Evolutionary conservation across 2,113 vertebrate species (phyloP), one percentile per base, ranked within the genome.

Genomic region (Tenebrosternarchus preto): DNA sequence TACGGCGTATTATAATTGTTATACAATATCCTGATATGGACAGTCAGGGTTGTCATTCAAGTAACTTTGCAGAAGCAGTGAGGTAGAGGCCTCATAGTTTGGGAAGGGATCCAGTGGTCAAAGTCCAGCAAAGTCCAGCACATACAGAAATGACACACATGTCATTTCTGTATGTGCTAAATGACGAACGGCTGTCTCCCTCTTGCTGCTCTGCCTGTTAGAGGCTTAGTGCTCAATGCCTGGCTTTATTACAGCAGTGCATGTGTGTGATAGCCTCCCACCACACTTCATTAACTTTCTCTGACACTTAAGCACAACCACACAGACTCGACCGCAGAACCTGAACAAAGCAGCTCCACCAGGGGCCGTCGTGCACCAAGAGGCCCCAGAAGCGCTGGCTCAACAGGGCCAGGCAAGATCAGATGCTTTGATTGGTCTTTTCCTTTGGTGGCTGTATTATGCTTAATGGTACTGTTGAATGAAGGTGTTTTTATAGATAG

Each of bases 241-340:
- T 24, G 27, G 39, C 60, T 85, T 76, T 66, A 76, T 78, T 73
- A 72, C 67, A 66, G 63, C 72, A 63, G 46, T 60, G 82, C 72
- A 12, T 50, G 56, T 80, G 67, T 76, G 68, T 22, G 27, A 27
- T 53, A 17, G 50, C 61, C 76, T 83, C 82, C 85, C 82, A 72
- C 60, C 39, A 56, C 79, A 76, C 66, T 81, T 86, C 79, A 83
- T 86, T 81, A 86, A 68, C 43, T 72, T 43, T 22, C 27, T 78
- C 33, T 74, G 77, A 80, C 80, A 80, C 73, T 80, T 80, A 73
- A 80, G 36, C 39, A 55, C 72, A 56, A 69, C 50, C 72, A 87
- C 83, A 59, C 31, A 57, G 27, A 17, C 78, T 67, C 27, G 20
- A 53, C 70, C 67, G 50, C 22, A 75, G 46, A 36, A 59, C 53